Base-by-base conservation (phyloP, 2,888 invertebrate species). In the Boloria selene region DNA sequence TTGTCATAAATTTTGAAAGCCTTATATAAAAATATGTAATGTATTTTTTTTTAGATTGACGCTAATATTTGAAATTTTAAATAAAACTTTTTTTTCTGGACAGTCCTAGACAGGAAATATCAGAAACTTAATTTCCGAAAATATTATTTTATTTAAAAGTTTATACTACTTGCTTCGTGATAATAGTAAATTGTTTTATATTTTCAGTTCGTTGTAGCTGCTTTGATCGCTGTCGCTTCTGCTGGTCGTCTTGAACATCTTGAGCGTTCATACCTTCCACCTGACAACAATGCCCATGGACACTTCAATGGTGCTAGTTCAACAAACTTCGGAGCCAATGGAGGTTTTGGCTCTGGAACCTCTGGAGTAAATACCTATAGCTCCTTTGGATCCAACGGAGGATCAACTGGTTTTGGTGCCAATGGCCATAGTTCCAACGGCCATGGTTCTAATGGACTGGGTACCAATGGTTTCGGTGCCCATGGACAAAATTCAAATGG, bases 231-330 rank as follows among this genome's bases (percentile, higher is more conserved):
- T 60, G 83, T 85, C 53, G 79, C 83, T 72, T 75, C 86, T 0
- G 89, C 89, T 45, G 90, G 79, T 44, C 90, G 91, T 14, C 73
- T 92, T 55, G 91, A 92, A 68, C 85, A 89, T 42, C 79, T 92
- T 3, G 89, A 92, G 72, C 84, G 88, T 51, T 77, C 81, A 26
- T 90, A 91, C 79, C 86, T 91, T 2, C 91, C 91, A 5, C 91
- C 91, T 7, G 76, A 79, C 73, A 79, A 74, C 68, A 70, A 63
- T 22, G 47, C 67, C 26, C 69, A 66, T 42, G 67, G 67, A 7
- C 53, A 44, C 61, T 69, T 53, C 7, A 62, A 62, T 44, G 65
- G 64, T 44, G 67, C 63, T 13, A 70, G 67, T 0, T 60, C 69
- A 38, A 72, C 70, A 26, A 70, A 67, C 44, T 74, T 73, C 45